A percentile compares a stretch with the other conserved stretches of the same genome.
Conservation (phyloP, 2,888 invertebrate species). For the Coenonympha glycerion region DNA sequence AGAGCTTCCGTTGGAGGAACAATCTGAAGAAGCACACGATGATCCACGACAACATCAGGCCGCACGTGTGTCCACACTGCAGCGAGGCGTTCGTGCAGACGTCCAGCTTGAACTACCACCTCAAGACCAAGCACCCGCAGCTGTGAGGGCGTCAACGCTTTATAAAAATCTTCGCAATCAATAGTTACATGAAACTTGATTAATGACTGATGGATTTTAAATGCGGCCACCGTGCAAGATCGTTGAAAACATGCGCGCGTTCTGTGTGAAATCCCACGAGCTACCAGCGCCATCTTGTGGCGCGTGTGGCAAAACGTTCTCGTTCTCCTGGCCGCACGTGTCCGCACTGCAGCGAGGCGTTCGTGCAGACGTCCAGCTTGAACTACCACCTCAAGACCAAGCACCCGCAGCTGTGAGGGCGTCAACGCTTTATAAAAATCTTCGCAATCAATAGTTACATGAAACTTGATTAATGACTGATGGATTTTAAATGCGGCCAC, state of each 20-base stretch:
- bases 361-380: slow-evolving; percentile 6
- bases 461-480: no score
- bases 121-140: slow-evolving; percentile 5
- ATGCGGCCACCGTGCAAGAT: slow-evolving; percentile 46
- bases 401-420: not conserved
- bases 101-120: slow-evolving; percentile 4
- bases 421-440: not conserved
- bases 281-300: slow-evolving; percentile 41
- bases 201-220: no score
- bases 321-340: slow-evolving; percentile 30
- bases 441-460: no score
- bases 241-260: slow-evolving; percentile 37
- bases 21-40: slow-evolving; percentile 9
- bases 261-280: slow-evolving; percentile 40
- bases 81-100: slow-evolving; percentile 7
- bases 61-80: not conserved
- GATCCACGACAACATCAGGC: slow-evolving; percentile 7
- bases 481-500: no score
- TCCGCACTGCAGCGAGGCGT: not conserved
- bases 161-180: not conserved
- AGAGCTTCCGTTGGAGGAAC: slow-evolving; percentile 4
- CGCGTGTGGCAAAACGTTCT: slow-evolving; percentile 47
- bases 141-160: not conserved
- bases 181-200: no score
- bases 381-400: slow-evolving; percentile 6